A percentile compares a stretch with the other conserved stretches of the same genome.
phyloP scores from a whole-genome alignment of 2,797 vertebrate species.

The Pantherophis alleghaniensis region DNA sequence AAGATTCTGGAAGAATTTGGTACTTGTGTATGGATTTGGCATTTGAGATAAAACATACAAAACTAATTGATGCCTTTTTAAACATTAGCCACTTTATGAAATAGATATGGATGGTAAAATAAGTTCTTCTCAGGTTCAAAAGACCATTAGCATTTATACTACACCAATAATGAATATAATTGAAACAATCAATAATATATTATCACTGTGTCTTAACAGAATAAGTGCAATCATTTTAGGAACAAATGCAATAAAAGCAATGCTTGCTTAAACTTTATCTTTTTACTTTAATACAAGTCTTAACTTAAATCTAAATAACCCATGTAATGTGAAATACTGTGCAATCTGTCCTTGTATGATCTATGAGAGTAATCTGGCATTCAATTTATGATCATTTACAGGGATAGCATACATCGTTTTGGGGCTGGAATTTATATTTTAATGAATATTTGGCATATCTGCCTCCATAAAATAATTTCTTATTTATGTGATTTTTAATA shows the following conservation, averaged over 20 bases:
- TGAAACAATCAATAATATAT: conserved; percentile 23
- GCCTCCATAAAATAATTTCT: not conserved
- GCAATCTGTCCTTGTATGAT: not conserved
- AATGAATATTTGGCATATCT: not conserved
- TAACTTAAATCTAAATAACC: conserved; percentile 18
- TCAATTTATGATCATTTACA: conserved; percentile 13
- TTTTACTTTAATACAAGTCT: conserved; percentile 29
- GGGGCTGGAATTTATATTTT: conserved; percentile 16
- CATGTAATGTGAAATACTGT: not conserved
- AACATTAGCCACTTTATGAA: conserved; percentile 8
- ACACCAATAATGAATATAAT: conserved; percentile 23
- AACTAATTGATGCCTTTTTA: conserved; percentile 34
- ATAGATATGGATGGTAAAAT: conserved; percentile 14
- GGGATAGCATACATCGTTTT: not conserved
- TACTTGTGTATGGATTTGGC: not conserved
- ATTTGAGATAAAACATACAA: not conserved
- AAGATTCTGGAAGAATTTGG: not conserved
- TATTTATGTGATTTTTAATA: not conserved
- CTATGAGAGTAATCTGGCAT: not conserved
- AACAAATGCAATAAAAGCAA: conserved; percentile 3
- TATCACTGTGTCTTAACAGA: conserved; percentile 20
- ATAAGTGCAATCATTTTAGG: conserved; percentile 46
- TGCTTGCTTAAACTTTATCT: conserved; percentile 22
- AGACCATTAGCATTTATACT: not conserved
- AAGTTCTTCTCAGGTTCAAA: conserved; percentile 19